phyloP scores from a whole-genome alignment of 2,888 invertebrate genomes.

The Norana najaformis region DNA sequence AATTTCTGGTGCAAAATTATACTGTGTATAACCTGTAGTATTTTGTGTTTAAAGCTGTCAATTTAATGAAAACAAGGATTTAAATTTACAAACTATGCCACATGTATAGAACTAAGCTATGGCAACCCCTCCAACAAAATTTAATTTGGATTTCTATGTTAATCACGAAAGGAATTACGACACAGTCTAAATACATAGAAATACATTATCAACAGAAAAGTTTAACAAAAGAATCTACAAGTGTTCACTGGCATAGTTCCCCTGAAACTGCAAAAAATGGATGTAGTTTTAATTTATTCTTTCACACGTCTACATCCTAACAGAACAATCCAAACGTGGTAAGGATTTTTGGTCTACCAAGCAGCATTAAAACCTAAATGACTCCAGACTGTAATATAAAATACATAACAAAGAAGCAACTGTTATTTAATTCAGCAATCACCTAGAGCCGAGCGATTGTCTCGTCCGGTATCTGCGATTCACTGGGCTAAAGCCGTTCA shows the following conservation, averaged over 20 bases:
- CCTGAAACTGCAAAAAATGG: not conserved
- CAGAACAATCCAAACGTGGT: not conserved
- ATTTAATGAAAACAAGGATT: not conserved
- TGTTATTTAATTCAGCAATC: not conserved
- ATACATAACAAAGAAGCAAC: not conserved
- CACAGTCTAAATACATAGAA: too few species aligned
- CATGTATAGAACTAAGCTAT: not conserved
- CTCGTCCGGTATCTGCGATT: not conserved
- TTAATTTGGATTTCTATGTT: not conserved
- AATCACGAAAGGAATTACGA: not conserved
- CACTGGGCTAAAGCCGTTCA: constrained; percentile 16
- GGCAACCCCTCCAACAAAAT: not conserved
- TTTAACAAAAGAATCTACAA: not conserved
- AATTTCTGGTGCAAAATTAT: not conserved
- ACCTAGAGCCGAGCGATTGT: constrained; percentile 1
- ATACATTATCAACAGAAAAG: not conserved
- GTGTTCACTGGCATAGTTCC: not conserved
- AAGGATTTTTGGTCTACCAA: too few species aligned
- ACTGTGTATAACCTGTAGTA: too few species aligned
- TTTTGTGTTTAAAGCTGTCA: not conserved
- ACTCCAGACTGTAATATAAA: too few species aligned
- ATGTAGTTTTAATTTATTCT: not conserved
- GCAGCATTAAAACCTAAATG: not conserved
- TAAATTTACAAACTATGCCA: not conserved
- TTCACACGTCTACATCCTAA: not conserved